Conservation (phyloP, 2,113 vertebrate species). For the Pyxicephalus adspersus region DNA sequence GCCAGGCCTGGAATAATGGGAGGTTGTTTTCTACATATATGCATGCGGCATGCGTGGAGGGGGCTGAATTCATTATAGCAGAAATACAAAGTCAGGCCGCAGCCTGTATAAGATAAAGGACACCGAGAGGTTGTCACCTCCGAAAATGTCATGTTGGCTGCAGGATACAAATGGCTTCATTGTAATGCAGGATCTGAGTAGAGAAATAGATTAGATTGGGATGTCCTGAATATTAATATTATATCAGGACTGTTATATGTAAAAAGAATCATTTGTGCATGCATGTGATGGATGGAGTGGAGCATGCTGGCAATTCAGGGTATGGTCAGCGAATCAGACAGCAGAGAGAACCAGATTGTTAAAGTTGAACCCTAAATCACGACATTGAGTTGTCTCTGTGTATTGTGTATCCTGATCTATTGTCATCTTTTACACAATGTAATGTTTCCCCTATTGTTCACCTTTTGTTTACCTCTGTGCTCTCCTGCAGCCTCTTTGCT, state of each 20-base stretch:
- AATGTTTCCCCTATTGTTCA: too few relatives aligned
- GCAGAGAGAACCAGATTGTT: too few relatives aligned
- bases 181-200: neutral
- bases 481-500: too few relatives aligned
- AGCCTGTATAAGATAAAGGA: too few relatives aligned
- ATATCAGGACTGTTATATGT: neutral
- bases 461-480: too few relatives aligned
- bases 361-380: too few relatives aligned
- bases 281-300: neutral
- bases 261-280: neutral
- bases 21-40: neutral
- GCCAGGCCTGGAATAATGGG: neutral
- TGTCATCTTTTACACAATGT: too few relatives aligned
- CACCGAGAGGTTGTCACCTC: slow-evolving; percentile 6
- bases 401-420: too few relatives aligned
- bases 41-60: neutral
- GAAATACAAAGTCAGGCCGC: neutral
- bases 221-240: neutral
- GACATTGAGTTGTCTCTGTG: too few relatives aligned
- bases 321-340: too few relatives aligned
- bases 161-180: neutral
- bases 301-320: neutral
- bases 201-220: neutral
- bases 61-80: neutral
- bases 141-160: slow-evolving; percentile 1